A percentile compares a stretch with the other conserved stretches of the same genome.
phyloP scores from a whole-genome alignment of 2,888 invertebrate species.

The Hydroisotoma schaefferi region DNA sequence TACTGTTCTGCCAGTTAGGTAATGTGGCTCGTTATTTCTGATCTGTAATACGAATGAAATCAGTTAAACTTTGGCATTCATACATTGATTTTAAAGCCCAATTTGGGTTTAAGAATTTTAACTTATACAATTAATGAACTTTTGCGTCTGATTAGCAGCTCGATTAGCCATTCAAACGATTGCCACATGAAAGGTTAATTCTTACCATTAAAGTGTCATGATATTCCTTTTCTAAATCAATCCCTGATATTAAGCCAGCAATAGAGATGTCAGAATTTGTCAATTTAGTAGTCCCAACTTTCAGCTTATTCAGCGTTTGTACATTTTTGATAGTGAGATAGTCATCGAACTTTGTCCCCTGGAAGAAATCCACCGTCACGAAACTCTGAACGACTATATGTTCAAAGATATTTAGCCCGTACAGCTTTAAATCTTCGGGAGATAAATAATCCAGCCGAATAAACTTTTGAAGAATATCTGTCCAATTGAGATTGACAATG shows the following conservation, averaged over 20 bases:
- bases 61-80: too few species aligned
- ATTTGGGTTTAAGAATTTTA: too few species aligned
- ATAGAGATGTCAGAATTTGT: conserved; percentile 13
- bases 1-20: conserved; percentile 5
- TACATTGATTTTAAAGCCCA: too few species aligned
- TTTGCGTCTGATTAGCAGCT: too few species aligned
- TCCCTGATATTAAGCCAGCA: conserved; percentile 17
- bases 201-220: conserved; percentile 38
- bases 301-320: conserved; percentile 22
- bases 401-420: too few species aligned
- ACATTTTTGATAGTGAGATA: conserved; percentile 22
- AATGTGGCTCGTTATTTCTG: conserved; percentile 2
- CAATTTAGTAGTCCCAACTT: conserved; percentile 15
- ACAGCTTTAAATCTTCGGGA: not conserved
- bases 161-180: too few species aligned
- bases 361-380: conserved; percentile 17
- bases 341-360: conserved; percentile 27
- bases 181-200: too few species aligned
- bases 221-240: conserved; percentile 20
- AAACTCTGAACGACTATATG: conserved; percentile 3
- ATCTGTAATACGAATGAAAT: conserved; percentile 1
- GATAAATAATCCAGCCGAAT: conserved; percentile 19
- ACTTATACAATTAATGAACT: too few species aligned
- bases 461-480: conserved; percentile 18
- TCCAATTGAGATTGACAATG: conserved; percentile 18